These are phyloP conservation scores for Uropetala carovei DNA, from an alignment of 2,888 invertebrate genomes.

Conservation along the genomic window DNA sequence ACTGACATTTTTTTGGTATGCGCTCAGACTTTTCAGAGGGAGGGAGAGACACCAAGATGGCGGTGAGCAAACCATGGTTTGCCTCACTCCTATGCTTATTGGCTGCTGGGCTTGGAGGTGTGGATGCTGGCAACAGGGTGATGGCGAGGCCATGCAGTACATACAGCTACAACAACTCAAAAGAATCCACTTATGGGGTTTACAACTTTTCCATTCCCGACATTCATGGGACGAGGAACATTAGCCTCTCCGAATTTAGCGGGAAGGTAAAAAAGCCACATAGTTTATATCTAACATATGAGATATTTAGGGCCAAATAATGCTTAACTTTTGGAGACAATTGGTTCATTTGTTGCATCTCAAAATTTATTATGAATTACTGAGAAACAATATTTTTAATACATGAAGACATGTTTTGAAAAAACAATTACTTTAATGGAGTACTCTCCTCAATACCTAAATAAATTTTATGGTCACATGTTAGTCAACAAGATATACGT, in stretches of 20 bases:
- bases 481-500: no score
- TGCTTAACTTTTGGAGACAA: no score
- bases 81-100: conserved; percentile 48
- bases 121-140: background rate
- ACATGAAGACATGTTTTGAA: no score
- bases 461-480: no score
- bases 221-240: conserved; percentile 68
- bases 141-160: conserved; percentile 1
- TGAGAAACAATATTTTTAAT: no score
- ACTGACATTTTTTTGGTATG: background rate
- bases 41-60: conserved; percentile 20
- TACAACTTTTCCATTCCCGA: conserved; percentile 69
- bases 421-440: no score
- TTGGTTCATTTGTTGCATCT: no score
- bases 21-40: background rate
- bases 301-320: no score
- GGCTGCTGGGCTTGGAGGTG: conserved; percentile 35
- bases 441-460: no score
- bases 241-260: conserved; percentile 68
- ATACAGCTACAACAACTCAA: background rate
- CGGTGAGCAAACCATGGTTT: conserved; percentile 49
- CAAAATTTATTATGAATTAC: no score
- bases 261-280: conserved; percentile 68
- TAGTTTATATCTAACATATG: no score
- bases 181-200: conserved; percentile 67